Percentiles rank a stretch among this genome's conserved stretches.
Evolutionary conservation across 2,888 invertebrate species (phyloP).

Genomic region (Coleophora flavipennella): DNA sequence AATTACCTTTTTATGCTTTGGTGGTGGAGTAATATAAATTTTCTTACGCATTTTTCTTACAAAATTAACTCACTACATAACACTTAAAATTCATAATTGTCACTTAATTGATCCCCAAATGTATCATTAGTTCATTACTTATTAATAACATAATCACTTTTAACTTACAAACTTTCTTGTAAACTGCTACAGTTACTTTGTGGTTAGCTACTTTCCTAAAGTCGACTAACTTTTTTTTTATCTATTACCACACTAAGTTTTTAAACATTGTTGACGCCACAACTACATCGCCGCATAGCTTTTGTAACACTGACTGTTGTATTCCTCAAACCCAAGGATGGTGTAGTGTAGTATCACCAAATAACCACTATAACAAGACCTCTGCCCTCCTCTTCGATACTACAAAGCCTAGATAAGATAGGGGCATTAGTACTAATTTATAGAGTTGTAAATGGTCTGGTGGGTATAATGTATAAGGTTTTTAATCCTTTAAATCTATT

Average conservation of each 20-base stretch:
- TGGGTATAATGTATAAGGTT: slow-evolving; percentile 12
- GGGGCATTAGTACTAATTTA: slow-evolving; percentile 12
- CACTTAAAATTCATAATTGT: too few species aligned
- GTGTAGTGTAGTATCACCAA: slow-evolving; percentile 2
- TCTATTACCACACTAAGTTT: too few species aligned
- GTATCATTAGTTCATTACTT: slow-evolving; percentile 3
- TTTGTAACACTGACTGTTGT: slow-evolving; percentile 3
- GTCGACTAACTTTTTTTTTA: too few species aligned
- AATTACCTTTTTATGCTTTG: slow-evolving; percentile 19
- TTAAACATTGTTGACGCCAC: too few species aligned
- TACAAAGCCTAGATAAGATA: slow-evolving; percentile 16
- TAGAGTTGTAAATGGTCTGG: slow-evolving; percentile 18
- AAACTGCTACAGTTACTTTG: too few species aligned
- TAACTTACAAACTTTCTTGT: too few species aligned
- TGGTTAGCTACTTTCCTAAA: too few species aligned
- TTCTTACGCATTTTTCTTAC: slow-evolving; percentile 24
- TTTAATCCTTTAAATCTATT: slow-evolving; percentile 29
- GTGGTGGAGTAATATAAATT: slow-evolving; percentile 22
- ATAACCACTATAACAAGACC: slow-evolving; percentile 10
- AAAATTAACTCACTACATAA: too few species aligned
- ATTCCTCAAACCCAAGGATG: slow-evolving; percentile 1
- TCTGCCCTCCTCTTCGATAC: background rate
- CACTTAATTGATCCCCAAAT: too few species aligned
- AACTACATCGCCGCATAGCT: background rate
- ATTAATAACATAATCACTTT: too few species aligned